phyloP scores from a whole-genome alignment of 2,888 invertebrate species.

The Drosophila anomelani region DNA sequence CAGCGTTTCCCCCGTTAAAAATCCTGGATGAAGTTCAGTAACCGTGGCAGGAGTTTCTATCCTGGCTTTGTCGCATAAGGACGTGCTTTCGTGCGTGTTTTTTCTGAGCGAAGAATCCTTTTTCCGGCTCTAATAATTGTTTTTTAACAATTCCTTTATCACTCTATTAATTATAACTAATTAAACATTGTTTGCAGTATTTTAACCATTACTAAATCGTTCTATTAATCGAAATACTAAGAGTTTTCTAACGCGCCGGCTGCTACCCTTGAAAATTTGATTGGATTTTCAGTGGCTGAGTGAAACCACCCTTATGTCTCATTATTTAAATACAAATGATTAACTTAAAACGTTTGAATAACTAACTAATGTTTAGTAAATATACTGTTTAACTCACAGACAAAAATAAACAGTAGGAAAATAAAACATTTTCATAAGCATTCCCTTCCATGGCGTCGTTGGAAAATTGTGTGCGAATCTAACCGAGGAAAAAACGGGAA shows the following conservation, averaged over 20 bases:
- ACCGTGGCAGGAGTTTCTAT: constrained; percentile 78
- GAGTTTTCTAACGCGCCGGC: constrained; percentile 49
- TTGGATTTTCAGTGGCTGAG: constrained; percentile 51
- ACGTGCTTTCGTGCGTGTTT: constrained; percentile 48
- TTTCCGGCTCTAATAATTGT: constrained; percentile 1
- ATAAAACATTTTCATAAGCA: constrained; percentile 25
- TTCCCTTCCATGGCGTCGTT: constrained; percentile 43
- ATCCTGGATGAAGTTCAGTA: constrained; percentile 75
- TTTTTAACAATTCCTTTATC: not conserved
- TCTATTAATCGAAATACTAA: constrained; percentile 1
- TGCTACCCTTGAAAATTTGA: constrained; percentile 64
- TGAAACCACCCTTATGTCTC: constrained; percentile 49
- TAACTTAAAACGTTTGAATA: not conserved
- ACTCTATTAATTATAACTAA: not conserved
- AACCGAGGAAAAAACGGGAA: constrained; percentile 32
- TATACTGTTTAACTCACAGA: not conserved
- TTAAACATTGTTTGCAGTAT: not conserved
- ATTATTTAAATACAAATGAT: constrained; percentile 12
- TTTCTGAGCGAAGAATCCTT: constrained; percentile 4
- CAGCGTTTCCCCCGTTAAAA: constrained; percentile 33
- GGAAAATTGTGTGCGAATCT: constrained; percentile 46
- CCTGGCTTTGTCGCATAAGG: constrained; percentile 72
- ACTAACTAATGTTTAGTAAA: not conserved
- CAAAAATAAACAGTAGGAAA: not conserved
- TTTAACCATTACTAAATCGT: not conserved